phyloP scores from a whole-genome alignment of 2,113 vertebrate species.

The Charina bottae region DNA sequence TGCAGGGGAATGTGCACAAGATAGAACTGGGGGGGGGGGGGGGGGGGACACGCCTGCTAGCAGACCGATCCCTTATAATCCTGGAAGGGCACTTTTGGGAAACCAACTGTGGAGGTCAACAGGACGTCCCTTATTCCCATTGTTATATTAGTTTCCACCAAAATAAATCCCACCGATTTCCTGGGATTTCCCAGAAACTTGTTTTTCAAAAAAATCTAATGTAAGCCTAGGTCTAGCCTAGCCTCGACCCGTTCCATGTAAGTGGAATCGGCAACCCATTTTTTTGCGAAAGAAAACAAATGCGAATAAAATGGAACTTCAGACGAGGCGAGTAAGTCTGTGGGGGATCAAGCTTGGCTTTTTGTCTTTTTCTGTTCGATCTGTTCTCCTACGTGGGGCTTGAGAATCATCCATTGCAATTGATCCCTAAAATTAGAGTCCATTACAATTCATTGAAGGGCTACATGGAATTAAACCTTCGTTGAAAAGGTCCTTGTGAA shows the following conservation, averaged over 20 bases:
- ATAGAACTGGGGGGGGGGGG: not conserved
- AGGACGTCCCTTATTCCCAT: not conserved
- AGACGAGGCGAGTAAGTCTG: not conserved
- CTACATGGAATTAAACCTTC: not conserved
- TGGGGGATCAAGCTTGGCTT: not conserved
- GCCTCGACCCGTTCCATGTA: not conserved
- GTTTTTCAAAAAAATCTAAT: not conserved
- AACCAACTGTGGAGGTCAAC: not conserved
- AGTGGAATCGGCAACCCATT: not conserved
- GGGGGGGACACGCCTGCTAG: not conserved
- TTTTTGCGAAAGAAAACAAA: not conserved
- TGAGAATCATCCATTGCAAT: not conserved
- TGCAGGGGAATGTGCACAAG: not conserved
- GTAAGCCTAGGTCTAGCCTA: not conserved
- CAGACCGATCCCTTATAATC: not conserved
- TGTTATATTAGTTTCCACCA: not conserved
- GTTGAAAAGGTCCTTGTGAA: too few relatives aligned
- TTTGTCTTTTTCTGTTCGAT: not conserved
- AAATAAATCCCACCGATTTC: not conserved
- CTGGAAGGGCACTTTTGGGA: not conserved
- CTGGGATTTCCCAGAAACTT: not conserved
- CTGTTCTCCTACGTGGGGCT: not conserved
- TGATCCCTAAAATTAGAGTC: not conserved
- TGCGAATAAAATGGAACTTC: not conserved
- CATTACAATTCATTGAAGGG: not conserved